Percentiles rank a stretch among this genome's conserved stretches.
Conservation (phyloP, 2,797 vertebrate species). For the Picus viridis region DNA sequence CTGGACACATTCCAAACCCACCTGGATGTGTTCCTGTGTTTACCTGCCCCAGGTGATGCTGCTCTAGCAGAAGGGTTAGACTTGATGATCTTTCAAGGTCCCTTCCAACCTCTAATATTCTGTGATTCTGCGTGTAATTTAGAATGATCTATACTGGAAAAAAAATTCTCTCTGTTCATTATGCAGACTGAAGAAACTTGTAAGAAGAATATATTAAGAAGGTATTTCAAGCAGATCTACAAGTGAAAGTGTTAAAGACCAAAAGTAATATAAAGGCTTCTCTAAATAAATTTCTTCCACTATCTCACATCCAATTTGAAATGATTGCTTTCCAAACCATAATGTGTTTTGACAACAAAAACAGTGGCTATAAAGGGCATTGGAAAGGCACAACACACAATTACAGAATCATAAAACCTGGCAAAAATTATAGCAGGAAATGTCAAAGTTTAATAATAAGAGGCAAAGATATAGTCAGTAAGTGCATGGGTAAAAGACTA, state of each 20-base stretch:
- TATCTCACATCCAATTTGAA: not conserved
- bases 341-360: not conserved
- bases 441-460: not conserved
- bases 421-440: not conserved
- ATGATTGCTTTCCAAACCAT: not conserved
- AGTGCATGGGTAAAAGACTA: not conserved
- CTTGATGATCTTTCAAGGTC: too few species aligned
- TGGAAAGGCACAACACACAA: not conserved
- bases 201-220: not conserved
- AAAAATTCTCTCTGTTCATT: not conserved
- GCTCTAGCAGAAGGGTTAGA: too few species aligned
- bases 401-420: not conserved
- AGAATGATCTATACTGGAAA: not conserved
- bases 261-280: not conserved
- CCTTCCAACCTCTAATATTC: too few species aligned
- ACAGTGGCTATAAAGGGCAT: not conserved
- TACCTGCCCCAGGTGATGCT: too few species aligned
- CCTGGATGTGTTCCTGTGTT: too few species aligned
- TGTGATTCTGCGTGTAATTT: not conserved
- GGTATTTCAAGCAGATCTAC: not conserved
- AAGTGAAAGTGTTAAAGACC: not conserved
- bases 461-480: not conserved
- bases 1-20: too few species aligned
- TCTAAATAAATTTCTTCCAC: not conserved
- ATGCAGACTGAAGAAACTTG: not conserved